Evolutionary conservation across 1,140 invertebrate genomes (phyloP).

Genomic region (Euschistus heros): DNA sequence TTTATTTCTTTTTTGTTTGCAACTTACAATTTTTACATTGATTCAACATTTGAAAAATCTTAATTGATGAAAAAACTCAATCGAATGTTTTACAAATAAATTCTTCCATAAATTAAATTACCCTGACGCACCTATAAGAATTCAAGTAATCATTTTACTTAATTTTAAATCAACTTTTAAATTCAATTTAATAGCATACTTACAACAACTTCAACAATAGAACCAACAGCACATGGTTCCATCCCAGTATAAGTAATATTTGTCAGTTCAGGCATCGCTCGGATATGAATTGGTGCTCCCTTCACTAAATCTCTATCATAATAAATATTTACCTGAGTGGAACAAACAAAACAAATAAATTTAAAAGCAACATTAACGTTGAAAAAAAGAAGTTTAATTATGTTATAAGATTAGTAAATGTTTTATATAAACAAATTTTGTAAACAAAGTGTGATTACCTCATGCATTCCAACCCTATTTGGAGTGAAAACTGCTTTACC

Average conservation of each 20-base stretch:
- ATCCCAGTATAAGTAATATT: conserved; percentile 81
- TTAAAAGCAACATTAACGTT: conserved; percentile 19
- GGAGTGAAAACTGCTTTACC: conserved; percentile 74
- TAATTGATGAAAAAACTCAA: too few relatives aligned
- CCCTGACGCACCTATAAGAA: too few relatives aligned
- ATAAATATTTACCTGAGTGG: conserved; percentile 47
- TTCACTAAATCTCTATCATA: conserved; percentile 52
- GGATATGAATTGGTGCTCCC: conserved; percentile 66
- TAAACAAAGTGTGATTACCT: conserved; percentile 41
- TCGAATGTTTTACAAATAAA: too few relatives aligned
- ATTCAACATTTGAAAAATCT: too few relatives aligned
- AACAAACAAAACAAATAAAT: conserved; percentile 21
- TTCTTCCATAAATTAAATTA: too few relatives aligned
- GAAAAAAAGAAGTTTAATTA: background rate
- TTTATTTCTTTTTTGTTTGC: too few relatives aligned
- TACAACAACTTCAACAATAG: conserved; percentile 89
- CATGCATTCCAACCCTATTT: conserved; percentile 85
- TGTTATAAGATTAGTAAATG: background rate
- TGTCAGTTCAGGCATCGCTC: conserved; percentile 72
- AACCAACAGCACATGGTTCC: conserved; percentile 87
- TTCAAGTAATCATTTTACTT: too few relatives aligned
- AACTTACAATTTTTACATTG: too few relatives aligned
- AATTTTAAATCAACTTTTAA: too few relatives aligned
- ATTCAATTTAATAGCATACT: conserved; percentile 37
- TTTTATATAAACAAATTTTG: background rate